These are phyloP conservation scores for Oncorhynchus mykiss DNA, from an alignment of 2,113 vertebrate species.

Conservation along the genomic window DNA sequence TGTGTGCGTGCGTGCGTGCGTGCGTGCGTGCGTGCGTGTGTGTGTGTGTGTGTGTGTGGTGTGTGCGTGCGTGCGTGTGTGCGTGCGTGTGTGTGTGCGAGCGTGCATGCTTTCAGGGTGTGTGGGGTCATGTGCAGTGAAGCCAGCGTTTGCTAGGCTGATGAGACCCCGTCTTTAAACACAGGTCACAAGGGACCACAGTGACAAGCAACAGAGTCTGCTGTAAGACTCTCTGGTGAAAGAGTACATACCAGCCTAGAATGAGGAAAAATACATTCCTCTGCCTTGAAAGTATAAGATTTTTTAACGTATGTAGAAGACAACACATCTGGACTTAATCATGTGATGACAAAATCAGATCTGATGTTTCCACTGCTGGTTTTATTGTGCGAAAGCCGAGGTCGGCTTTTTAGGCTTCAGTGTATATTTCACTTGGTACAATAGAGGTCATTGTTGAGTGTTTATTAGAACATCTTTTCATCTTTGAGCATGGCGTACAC, in stretches of 20 bases:
- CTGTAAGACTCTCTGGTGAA: no score
- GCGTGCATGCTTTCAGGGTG: conserved; percentile 14
- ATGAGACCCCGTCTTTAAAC: conserved; percentile 29
- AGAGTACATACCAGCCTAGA: no score
- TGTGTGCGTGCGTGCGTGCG: no score
- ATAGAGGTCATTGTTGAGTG: not conserved
- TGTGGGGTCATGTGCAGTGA: conserved; percentile 1
- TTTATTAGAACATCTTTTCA: conserved; percentile 2
- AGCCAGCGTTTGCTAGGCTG: not conserved
- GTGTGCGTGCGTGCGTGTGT: conserved; percentile 26
- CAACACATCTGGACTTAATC: not conserved
- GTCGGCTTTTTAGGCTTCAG: not conserved
- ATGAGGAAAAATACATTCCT: conserved; percentile 6
- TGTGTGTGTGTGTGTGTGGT: no score
- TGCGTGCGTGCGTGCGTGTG: conserved; percentile 7
- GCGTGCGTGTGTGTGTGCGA: no score
- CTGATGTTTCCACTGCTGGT: not conserved
- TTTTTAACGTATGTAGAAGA: conserved; percentile 4
- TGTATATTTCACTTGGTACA: not conserved
- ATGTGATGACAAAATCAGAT: no score
- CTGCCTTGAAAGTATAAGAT: not conserved
- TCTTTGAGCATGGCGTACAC: no score
- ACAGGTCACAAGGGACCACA: conserved; percentile 45
- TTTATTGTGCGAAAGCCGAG: not conserved
- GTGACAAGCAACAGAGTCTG: conserved; percentile 62